Conservation (phyloP, 2,113 vertebrate genomes). For the Aspidoscelis tigris region DNA sequence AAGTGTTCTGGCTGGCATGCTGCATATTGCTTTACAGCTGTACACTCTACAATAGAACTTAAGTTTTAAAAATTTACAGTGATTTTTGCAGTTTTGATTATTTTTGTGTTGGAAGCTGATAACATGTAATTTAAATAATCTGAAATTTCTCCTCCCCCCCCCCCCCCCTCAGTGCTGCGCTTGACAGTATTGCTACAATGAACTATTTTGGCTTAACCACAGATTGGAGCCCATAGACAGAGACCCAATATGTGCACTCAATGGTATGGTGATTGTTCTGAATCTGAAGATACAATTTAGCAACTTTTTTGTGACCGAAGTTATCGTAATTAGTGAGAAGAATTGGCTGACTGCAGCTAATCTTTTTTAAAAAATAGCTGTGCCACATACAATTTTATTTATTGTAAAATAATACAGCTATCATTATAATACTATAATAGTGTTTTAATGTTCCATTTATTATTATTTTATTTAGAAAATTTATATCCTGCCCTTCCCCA, state of each 20-base stretch:
- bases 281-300: constrained; percentile 2
- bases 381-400: too few relatives aligned
- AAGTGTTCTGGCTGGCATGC: not conserved
- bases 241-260: not conserved
- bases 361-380: not conserved
- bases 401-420: not conserved
- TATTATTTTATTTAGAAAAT: not conserved
- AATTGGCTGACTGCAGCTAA: not conserved
- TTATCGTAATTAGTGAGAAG: not conserved
- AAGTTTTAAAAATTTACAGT: constrained; percentile 31
- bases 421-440: not conserved
- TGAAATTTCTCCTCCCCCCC: not conserved
- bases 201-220: constrained; percentile 10
- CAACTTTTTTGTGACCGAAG: not conserved
- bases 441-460: not conserved
- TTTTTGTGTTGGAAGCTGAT: constrained; percentile 49
- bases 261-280: constrained; percentile 17
- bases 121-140: constrained; percentile 35
- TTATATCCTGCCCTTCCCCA: too few relatives aligned
- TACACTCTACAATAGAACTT: not conserved
- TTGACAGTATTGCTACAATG: constrained; percentile 8
- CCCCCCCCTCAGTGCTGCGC: constrained; percentile 6
- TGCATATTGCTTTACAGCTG: not conserved
- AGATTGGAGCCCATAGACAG: not conserved
- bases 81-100: constrained; percentile 34